Evolutionary conservation across 1,140 invertebrate species (phyloP).

Genomic region (Formica exsecta): DNA sequence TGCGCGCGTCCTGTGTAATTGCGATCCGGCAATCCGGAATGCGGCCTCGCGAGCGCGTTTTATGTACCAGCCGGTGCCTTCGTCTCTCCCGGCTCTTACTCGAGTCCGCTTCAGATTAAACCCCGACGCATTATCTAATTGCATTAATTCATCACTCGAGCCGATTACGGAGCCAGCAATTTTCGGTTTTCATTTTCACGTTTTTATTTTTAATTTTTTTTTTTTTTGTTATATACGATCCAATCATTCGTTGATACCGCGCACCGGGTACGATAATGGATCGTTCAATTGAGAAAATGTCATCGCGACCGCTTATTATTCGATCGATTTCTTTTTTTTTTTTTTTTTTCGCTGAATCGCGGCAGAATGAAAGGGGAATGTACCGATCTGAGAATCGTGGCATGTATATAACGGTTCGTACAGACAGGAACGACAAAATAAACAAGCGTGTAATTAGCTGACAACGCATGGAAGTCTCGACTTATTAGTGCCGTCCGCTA

Average conservation of each 20-base stretch:
- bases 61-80: neutral
- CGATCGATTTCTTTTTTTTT: conserved; percentile 15
- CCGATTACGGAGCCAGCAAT: neutral
- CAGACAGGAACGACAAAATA: conserved; percentile 63
- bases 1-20: conserved; percentile 61
- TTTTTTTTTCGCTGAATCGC: neutral
- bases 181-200: conserved; percentile 1
- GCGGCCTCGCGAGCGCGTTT: conserved; percentile 11
- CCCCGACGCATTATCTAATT: conserved; percentile 43
- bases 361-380: conserved; percentile 51
- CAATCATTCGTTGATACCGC: neutral
- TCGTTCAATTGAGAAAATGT: conserved; percentile 41
- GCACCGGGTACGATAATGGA: neutral
- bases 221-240: neutral
- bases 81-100: conserved; percentile 38
- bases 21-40: conserved; percentile 41
- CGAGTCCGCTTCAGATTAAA: conserved; percentile 24
- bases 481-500: conserved; percentile 7
- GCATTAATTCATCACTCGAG: conserved; percentile 50
- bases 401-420: conserved; percentile 64
- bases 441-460: conserved; percentile 72
- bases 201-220: neutral
- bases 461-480: conserved; percentile 35
- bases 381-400: conserved; percentile 7
- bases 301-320: neutral